Percentiles rank a stretch among this genome's conserved stretches.
These are phyloP conservation scores for Eupeodes corollae DNA, from an alignment of 1,140 invertebrate genomes.

Conservation along the genomic window DNA sequence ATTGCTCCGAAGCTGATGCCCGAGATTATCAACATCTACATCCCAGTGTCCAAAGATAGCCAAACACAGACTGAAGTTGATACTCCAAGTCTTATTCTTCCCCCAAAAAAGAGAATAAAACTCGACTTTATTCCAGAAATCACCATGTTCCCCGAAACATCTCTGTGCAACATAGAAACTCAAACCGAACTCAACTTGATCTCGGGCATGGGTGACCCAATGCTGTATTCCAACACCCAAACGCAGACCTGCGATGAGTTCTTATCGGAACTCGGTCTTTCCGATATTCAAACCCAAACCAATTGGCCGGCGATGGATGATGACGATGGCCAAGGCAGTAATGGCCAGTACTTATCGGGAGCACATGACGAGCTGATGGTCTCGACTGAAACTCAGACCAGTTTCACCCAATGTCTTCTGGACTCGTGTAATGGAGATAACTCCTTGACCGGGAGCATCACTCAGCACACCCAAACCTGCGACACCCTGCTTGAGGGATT, in stretches of 20 bases:
- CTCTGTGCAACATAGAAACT: constrained; percentile 34
- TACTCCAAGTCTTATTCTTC: neutral
- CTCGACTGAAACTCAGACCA: constrained; percentile 40
- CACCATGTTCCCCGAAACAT: neutral
- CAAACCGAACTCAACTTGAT: constrained; percentile 30
- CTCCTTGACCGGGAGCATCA: constrained; percentile 2
- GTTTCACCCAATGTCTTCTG: constrained; percentile 10
- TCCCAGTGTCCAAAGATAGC: neutral
- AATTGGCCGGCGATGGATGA: constrained; percentile 27
- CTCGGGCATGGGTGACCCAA: constrained; percentile 21
- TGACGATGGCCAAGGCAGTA: neutral
- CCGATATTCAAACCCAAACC: constrained; percentile 48
- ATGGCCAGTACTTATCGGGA: constrained; percentile 8
- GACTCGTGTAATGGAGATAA: constrained; percentile 4
- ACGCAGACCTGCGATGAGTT: constrained; percentile 48
- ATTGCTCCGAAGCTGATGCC: neutral
- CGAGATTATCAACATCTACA: neutral
- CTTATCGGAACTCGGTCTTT: constrained; percentile 40
- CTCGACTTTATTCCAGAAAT: neutral
- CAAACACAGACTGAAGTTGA: neutral
- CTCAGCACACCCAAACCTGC: constrained; percentile 11
- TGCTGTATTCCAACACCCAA: constrained; percentile 41
- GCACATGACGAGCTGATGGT: constrained; percentile 29
- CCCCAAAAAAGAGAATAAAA: neutral
- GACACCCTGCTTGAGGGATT: constrained; percentile 9